Conservation (phyloP, 1,140 invertebrate genomes). For the Zaprionus davidi region DNA sequence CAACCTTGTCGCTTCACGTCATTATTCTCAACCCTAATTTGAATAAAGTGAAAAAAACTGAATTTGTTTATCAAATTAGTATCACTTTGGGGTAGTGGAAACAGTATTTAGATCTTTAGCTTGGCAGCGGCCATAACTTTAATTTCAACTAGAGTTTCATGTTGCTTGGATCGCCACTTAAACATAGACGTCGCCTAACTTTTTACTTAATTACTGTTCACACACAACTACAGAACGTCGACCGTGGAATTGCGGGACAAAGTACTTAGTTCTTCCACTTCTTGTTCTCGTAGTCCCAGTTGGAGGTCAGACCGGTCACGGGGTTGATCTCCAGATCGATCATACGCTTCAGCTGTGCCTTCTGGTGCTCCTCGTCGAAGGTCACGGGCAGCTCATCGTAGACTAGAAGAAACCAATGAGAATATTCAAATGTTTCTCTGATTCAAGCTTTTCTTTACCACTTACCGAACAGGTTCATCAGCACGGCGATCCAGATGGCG, state of each 20-base stretch:
- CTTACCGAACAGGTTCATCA: constrained; percentile 90
- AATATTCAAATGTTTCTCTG: not conserved
- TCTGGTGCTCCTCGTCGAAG: constrained; percentile 90
- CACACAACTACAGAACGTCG: constrained; percentile 62
- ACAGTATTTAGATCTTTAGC: constrained; percentile 20
- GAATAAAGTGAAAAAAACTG: not conserved
- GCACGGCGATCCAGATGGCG: constrained; percentile 89
- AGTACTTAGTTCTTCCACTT: constrained; percentile 86
- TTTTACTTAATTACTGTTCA: constrained; percentile 71
- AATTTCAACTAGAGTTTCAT: constrained; percentile 65
- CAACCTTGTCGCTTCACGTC: constrained; percentile 8
- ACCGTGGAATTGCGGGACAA: constrained; percentile 47
- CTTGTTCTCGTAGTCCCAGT: constrained; percentile 90
- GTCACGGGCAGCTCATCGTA: constrained; percentile 90
- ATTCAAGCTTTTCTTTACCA: not conserved
- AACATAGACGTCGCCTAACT: constrained; percentile 66
- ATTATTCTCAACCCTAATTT: not conserved
- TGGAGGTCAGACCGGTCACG: constrained; percentile 89
- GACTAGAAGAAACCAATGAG: constrained; percentile 85
- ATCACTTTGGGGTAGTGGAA: not conserved
- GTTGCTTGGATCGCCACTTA: constrained; percentile 63
- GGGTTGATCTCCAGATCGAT: constrained; percentile 91
- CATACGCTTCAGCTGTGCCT: constrained; percentile 92
- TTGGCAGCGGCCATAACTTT: constrained; percentile 70
- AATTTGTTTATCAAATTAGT: not conserved